Base-by-base conservation (phyloP, 2,888 invertebrate species). In the Stenolophus ochropezus region DNA sequence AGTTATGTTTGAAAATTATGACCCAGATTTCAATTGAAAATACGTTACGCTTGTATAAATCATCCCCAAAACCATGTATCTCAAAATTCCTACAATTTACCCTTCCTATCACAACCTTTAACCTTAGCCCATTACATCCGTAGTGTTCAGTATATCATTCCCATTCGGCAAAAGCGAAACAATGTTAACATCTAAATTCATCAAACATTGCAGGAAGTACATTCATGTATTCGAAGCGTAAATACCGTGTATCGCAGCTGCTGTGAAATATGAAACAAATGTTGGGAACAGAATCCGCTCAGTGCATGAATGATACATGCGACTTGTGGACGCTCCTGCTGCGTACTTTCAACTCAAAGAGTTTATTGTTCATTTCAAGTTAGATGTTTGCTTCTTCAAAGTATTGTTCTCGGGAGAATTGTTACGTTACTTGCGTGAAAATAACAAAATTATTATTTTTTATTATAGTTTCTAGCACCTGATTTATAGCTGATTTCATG, bases 181-280 rank as follows among this genome's bases (percentile, higher is more conserved):
- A 61, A 61, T 42, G 69, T 69, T 69, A 21, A 20, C 42, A 42
- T 42, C 69, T 47, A 42, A 69, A 69, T 69, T 69, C 69, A 20
- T 69, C 69, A 69, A 69, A 69, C 69, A 69, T 69, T 20, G 18
- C 33, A 33, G 69, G 20, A 33, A 69, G 69, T 18, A 69, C 47
- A 69, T 47, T 65, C 18, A 33, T 8, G 65, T 16, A 65, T 65
- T 65, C 23, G 8, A 20, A 42, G 69, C 69, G 69, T 33, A 69
- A 33, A 47, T 69, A 47, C 47, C 42, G 11, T 42, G 42, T 69
- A 69, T 47, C 33, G 33, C 42, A 21, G 69, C 20, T 69, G 33
- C 25, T 16, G 8, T 69, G 42, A 69, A 69, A 69, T 69, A 69
- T 69, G 42, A 69, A 69, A 69, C 69, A 69, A 69, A 69, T 69